Evolutionary conservation across 1,140 invertebrate genomes (phyloP).

Genomic region (Dolichoris vasculosae): DNA sequence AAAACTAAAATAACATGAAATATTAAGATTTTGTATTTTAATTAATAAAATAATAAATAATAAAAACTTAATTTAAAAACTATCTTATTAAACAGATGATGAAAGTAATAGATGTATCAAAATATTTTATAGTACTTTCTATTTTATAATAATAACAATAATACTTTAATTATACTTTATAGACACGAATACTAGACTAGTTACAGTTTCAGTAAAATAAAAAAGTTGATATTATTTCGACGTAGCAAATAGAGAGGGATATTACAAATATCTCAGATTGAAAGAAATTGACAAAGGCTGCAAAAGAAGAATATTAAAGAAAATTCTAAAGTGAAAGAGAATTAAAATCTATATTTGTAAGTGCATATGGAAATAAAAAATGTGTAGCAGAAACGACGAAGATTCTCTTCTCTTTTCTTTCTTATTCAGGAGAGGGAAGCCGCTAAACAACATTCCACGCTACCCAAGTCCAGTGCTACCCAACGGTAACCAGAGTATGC

Average conservation of each 20-base stretch:
- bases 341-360: too few relatives aligned
- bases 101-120: background rate
- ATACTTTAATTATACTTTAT: too few relatives aligned
- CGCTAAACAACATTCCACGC: conserved; percentile 73
- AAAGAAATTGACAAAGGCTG: background rate
- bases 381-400: conserved; percentile 46
- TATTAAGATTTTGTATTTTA: too few relatives aligned
- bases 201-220: too few relatives aligned
- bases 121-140: too few relatives aligned
- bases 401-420: conserved; percentile 41
- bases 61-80: too few relatives aligned
- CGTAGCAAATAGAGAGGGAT: too few relatives aligned
- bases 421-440: conserved; percentile 66
- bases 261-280: too few relatives aligned
- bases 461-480: conserved; percentile 64
- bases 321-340: conserved; percentile 6
- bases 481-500: conserved; percentile 71
- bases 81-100: background rate
- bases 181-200: too few relatives aligned
- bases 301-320: background rate
- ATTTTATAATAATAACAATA: too few relatives aligned
- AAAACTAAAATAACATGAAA: background rate
- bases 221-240: too few relatives aligned
- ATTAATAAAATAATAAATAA: too few relatives aligned
- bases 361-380: conserved; percentile 25